Conservation (phyloP, 2,888 invertebrate genomes). For the Apamea crenata region DNA sequence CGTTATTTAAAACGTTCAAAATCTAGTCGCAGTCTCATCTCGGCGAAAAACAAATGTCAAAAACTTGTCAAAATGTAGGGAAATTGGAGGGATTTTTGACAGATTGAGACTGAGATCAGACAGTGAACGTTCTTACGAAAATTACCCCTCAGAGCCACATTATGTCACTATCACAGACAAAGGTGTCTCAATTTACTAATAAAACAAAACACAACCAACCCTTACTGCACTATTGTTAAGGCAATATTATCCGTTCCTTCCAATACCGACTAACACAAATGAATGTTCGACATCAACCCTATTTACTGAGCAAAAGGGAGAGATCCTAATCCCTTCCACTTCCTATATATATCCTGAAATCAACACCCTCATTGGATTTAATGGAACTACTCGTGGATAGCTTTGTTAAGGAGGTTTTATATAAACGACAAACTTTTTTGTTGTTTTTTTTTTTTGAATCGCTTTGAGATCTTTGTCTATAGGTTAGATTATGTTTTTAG, state of each 20-base stretch:
- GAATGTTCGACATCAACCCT: conserved; percentile 63
- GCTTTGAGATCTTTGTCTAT: conserved; percentile 26
- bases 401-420: conserved; percentile 52
- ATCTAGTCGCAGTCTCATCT: too few species aligned
- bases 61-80: too few species aligned
- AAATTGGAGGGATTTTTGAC: too few species aligned
- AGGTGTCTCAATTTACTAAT: neutral
- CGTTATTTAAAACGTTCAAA: too few species aligned
- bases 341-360: conserved; percentile 50
- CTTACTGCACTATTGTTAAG: conserved; percentile 25
- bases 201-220: conserved; percentile 10
- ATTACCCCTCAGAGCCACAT: neutral
- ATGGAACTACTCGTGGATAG: conserved; percentile 53
- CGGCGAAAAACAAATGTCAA: too few species aligned
- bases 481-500: conserved; percentile 28
- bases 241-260: conserved; percentile 35
- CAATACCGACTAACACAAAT: conserved; percentile 59
- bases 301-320: conserved; percentile 62
- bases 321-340: conserved; percentile 49
- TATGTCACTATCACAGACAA: neutral
- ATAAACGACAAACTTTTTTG: conserved; percentile 46
- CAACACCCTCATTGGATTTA: conserved; percentile 63
- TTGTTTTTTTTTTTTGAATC: conserved; percentile 39
- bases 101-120: too few species aligned
- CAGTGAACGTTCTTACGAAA: too few species aligned